These are phyloP conservation scores for Rhineura floridana DNA, from an alignment of 2,113 vertebrate species.

Conservation along the genomic window DNA sequence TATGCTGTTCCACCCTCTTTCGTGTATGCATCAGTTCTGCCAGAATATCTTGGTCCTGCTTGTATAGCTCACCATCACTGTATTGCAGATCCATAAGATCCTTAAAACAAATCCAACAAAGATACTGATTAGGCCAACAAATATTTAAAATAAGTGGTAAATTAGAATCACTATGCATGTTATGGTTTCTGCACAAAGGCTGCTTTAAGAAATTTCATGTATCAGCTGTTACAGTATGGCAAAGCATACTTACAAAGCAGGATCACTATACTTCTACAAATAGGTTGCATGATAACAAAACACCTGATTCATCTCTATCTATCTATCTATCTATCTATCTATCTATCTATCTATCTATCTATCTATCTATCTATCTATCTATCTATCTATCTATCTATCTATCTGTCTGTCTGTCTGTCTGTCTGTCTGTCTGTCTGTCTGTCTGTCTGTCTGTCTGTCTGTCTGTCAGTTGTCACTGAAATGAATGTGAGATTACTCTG, in stretches of 20 bases:
- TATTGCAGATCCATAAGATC: conserved; percentile 4
- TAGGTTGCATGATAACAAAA: too few species aligned
- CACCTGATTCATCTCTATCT: too few species aligned
- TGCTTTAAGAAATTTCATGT: background rate
- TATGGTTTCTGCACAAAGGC: background rate
- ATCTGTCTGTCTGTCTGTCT: too few species aligned
- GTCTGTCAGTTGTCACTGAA: background rate
- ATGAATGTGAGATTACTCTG: background rate
- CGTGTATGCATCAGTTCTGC: conserved; percentile 21
- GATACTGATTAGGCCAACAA: fast-evolving
- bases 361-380: too few species aligned
- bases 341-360: too few species aligned
- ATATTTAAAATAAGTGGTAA: background rate
- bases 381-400: too few species aligned
- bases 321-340: too few species aligned
- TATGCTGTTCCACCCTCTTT: background rate
- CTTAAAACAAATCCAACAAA: conserved; percentile 38
- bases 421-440: too few species aligned
- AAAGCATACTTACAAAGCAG: background rate
- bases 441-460: too few species aligned
- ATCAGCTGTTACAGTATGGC: background rate
- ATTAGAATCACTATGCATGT: background rate
- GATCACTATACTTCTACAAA: background rate
- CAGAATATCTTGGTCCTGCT: conserved; percentile 23
- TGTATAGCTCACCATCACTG: conserved; percentile 26